Base-by-base conservation (phyloP, 2,888 invertebrate species). In the Coenonympha glycerion region DNA sequence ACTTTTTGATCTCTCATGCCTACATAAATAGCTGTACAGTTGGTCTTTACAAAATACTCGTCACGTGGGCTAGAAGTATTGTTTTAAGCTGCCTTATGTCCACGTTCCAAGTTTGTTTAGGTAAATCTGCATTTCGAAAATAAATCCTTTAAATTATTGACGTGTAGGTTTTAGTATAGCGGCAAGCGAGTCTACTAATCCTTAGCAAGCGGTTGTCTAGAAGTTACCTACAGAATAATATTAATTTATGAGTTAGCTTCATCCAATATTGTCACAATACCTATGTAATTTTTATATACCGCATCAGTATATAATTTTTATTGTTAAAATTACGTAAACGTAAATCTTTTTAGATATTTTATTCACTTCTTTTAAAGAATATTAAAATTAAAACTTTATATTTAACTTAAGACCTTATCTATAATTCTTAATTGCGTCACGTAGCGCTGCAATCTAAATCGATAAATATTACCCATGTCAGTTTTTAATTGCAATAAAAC, bases 121-220 rank as follows among this genome's bases (percentile, higher is more conserved):
- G 26, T 40, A 34, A 49, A 49, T 42, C 21, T 36, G 28, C 21
- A 28, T 49, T 49, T 36, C 13, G 19, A 36, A 34, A 42, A 28
- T 42, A 42, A 42, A 49, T 49, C 49, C 42, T 36, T 26, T 26
- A 42, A 49, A 34, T 49, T 49, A 49, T 49, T 41, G 34, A 15
- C 34, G 49, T 15, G 49, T 49, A 28, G 49, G 49, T 15, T 47
- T 37, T n/a, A 42, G n/a, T 33, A 24, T 22, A 24, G 15, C 33
- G 11, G 11, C 34, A 18, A 45, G 34, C 24, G n/a, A 34, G 33
- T 34, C 24, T 34, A 34, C 22, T 33, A 34, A 34, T n/a, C n/a
- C n/a, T n/a, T n/a, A n/a, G n/a, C 31, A 42, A 31, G 31, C 28
- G 13, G 28, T 41, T 41, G 28, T 28, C 28, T 19, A 3, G 19